Percentiles rank a stretch among this genome's conserved stretches.
phyloP scores from a whole-genome alignment of 2,797 vertebrate genomes.

The Yasuhikotakia modesta region DNA sequence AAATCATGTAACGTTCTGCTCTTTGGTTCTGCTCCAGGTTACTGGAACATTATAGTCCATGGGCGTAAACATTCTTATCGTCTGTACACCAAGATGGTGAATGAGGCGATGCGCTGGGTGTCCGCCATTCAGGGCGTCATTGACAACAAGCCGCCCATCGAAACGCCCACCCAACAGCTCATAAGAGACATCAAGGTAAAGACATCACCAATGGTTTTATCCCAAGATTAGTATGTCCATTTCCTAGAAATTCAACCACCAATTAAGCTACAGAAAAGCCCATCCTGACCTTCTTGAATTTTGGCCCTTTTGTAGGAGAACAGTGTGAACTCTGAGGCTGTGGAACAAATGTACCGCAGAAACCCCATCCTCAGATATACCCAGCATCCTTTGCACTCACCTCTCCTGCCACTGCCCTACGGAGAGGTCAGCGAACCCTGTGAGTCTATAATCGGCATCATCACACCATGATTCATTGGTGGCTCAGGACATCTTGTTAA shows the following conservation, averaged over 20 bases:
- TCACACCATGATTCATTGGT: too few relatives aligned
- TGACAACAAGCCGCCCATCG: constrained; percentile 89
- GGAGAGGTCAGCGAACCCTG: constrained; percentile 84
- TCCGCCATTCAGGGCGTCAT: constrained; percentile 88
- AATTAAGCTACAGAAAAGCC: too few relatives aligned
- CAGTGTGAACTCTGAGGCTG: constrained; percentile 86
- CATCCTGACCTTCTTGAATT: too few relatives aligned
- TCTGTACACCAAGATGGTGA: constrained; percentile 88
- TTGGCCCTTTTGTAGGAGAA: constrained; percentile 78
- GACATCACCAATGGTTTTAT: neutral
- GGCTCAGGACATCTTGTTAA: too few relatives aligned
- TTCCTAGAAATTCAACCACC: too few relatives aligned
- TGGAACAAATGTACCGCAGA: constrained; percentile 90
- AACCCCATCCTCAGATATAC: constrained; percentile 93
- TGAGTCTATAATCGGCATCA: too few relatives aligned
- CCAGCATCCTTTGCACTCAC: constrained; percentile 91
- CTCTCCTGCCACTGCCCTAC: constrained; percentile 87
- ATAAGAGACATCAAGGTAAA: constrained; percentile 91
- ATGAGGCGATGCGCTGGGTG: constrained; percentile 91
- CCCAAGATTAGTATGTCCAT: too few relatives aligned
- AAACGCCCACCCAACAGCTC: constrained; percentile 91
- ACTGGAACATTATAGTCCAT: constrained; percentile 90
- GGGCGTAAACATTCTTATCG: constrained; percentile 90
- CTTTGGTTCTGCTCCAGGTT: constrained; percentile 73
- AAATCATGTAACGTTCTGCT: neutral